phyloP scores from a whole-genome alignment of 2,113 vertebrate genomes.

The Oncorhynchus keta region DNA sequence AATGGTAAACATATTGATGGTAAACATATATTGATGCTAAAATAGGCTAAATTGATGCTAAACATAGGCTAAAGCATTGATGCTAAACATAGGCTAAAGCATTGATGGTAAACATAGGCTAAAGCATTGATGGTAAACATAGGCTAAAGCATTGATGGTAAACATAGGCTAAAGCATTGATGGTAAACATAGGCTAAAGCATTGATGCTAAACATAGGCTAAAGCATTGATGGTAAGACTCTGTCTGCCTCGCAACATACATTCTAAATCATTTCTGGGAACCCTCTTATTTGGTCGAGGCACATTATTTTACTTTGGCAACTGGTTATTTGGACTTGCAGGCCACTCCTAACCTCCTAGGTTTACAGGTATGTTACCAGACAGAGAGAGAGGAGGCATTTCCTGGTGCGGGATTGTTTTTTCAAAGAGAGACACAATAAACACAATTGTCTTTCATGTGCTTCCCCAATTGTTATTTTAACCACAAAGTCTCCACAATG shows the following conservation, averaged over 20 bases:
- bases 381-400: conserved; percentile 27
- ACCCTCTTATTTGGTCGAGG: conserved; percentile 28
- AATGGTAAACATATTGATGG: too few relatives aligned
- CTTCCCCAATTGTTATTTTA: conserved; percentile 44
- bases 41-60: not conserved
- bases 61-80: conserved; percentile 15
- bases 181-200: too few relatives aligned
- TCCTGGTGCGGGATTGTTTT: conserved; percentile 20
- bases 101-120: too few relatives aligned
- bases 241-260: conserved; percentile 1
- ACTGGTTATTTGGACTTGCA: conserved; percentile 25
- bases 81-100: conserved; percentile 22
- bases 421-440: conserved; percentile 47
- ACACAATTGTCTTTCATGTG: conserved; percentile 48
- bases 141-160: not conserved
- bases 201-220: conserved; percentile 13
- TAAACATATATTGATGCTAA: not conserved
- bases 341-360: conserved; percentile 20
- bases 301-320: not conserved
- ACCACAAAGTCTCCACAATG: conserved; percentile 29
- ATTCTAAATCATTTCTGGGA: conserved; percentile 6
- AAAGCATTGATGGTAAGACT: conserved; percentile 3
- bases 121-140: conserved; percentile 14
- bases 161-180: conserved; percentile 14
- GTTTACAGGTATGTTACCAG: conserved; percentile 16